phyloP scores from a whole-genome alignment of 2,888 invertebrate species.

The Leptinotarsa haldemani region DNA sequence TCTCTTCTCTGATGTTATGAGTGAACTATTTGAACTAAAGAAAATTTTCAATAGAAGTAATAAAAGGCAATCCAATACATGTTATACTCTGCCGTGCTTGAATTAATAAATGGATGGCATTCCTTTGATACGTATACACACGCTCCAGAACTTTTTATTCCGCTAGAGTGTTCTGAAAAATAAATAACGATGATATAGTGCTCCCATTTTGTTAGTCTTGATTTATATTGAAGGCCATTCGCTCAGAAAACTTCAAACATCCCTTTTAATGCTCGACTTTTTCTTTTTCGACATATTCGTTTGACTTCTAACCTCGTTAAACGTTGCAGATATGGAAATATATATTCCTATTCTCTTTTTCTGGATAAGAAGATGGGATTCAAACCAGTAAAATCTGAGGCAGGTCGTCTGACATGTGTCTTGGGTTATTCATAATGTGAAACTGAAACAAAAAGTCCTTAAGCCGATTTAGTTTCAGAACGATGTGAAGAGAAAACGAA shows the following conservation, averaged over 20 bases:
- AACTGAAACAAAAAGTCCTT: slow-evolving; percentile 7
- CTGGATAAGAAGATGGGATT: slow-evolving; percentile 21
- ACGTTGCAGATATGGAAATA: slow-evolving; percentile 34
- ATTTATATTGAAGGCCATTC: slow-evolving; percentile 43
- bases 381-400: slow-evolving; percentile 30
- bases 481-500: background rate
- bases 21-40: background rate
- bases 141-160: background rate
- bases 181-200: slow-evolving; percentile 47
- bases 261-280: slow-evolving; percentile 39
- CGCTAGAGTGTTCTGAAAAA: slow-evolving; percentile 1
- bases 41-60: background rate
- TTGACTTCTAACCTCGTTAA: slow-evolving; percentile 32
- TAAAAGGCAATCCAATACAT: background rate
- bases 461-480: slow-evolving; percentile 16
- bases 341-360: slow-evolving; percentile 29
- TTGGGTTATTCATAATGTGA: slow-evolving; percentile 13
- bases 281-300: slow-evolving; percentile 27
- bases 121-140: background rate
- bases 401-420: slow-evolving; percentile 18
- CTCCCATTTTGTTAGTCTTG: slow-evolving; percentile 46
- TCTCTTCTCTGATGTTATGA: background rate
- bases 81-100: background rate
- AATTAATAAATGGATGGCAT: slow-evolving; percentile 4
- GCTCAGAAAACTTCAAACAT: slow-evolving; percentile 45